Evolutionary conservation across 2,888 invertebrate species (phyloP).

Genomic region (Leucania comma): DNA sequence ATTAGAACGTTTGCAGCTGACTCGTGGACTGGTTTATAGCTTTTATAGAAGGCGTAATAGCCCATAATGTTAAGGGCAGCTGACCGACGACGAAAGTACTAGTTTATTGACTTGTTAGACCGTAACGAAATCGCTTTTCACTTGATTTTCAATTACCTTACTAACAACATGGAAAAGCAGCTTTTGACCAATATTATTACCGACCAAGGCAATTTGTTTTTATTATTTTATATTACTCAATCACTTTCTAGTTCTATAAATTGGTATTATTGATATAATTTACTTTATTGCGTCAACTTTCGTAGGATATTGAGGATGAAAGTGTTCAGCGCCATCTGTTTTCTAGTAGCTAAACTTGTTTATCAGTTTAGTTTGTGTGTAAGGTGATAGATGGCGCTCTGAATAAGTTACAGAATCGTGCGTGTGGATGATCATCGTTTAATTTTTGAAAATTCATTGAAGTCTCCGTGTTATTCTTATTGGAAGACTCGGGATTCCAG

Average conservation of each 20-base stretch:
- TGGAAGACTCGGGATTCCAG: no score
- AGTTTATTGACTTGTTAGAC: conserved; percentile 72
- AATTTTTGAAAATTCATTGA: no score
- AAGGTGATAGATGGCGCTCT: conserved; percentile 44
- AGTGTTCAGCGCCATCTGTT: conserved; percentile 54
- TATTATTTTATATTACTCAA: conserved; percentile 49
- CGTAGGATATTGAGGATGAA: not conserved
- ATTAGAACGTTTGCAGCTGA: conserved; percentile 37
- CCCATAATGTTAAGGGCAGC: conserved; percentile 78
- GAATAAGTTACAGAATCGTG: no score
- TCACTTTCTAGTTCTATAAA: conserved; percentile 41
- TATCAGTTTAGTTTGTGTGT: not conserved
- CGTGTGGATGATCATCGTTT: no score
- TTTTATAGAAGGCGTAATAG: conserved; percentile 66
- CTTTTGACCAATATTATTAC: conserved; percentile 40
- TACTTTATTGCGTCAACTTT: conserved; percentile 28
- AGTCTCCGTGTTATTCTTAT: no score
- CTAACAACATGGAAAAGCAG: conserved; percentile 50
- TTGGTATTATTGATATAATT: conserved; percentile 47
- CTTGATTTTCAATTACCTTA: conserved; percentile 78
- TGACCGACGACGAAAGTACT: conserved; percentile 72
- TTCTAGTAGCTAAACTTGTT: conserved; percentile 43
- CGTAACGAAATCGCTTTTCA: conserved; percentile 78
- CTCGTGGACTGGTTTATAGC: conserved; percentile 33
- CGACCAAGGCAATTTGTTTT: conserved; percentile 41